Evolutionary conservation across 2,888 invertebrate genomes (phyloP).

Genomic region (Drosophila bunnanda): DNA sequence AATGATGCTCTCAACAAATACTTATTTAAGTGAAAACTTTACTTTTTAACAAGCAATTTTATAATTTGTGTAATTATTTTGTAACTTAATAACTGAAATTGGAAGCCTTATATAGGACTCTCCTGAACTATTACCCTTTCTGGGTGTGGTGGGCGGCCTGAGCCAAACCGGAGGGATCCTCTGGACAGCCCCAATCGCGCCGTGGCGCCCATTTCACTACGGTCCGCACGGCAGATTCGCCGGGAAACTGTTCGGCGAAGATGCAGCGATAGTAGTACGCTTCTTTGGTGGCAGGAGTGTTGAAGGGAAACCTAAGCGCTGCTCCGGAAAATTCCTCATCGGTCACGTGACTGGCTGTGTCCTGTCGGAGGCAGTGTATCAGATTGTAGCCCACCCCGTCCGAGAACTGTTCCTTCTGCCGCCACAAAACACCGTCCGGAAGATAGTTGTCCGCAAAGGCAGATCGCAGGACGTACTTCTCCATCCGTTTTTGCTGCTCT

Average conservation of each 20-base stretch:
- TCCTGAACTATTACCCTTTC: slow-evolving; percentile 45
- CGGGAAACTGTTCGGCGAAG: slow-evolving; percentile 83
- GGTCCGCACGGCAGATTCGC: slow-evolving; percentile 81
- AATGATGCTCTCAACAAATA: neutral
- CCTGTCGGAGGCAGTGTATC: slow-evolving; percentile 83
- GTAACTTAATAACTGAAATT: too few relatives aligned
- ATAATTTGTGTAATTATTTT: too few relatives aligned
- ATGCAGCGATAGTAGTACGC: slow-evolving; percentile 89
- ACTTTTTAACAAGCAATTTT: neutral
- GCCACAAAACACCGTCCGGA: slow-evolving; percentile 94
- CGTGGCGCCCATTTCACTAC: slow-evolving; percentile 84
- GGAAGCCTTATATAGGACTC: neutral
- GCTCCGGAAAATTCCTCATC: slow-evolving; percentile 86
- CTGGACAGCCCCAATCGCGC: slow-evolving; percentile 84
- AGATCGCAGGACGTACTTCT: slow-evolving; percentile 93
- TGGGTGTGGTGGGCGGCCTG: slow-evolving; percentile 81
- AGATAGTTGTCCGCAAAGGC: slow-evolving; percentile 92
- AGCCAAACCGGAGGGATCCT: slow-evolving; percentile 84
- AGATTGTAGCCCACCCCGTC: slow-evolving; percentile 85
- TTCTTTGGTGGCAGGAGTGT: slow-evolving; percentile 91
- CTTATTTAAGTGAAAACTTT: neutral
- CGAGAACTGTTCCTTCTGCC: slow-evolving; percentile 95
- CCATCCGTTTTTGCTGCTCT: slow-evolving; percentile 84
- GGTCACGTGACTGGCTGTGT: slow-evolving; percentile 87
- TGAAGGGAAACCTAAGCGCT: slow-evolving; percentile 87